Percentiles rank a stretch among this genome's conserved stretches.
These are phyloP conservation scores for Eurytoma adleriae DNA, from an alignment of 2,888 invertebrate genomes.

Conservation along the genomic window DNA sequence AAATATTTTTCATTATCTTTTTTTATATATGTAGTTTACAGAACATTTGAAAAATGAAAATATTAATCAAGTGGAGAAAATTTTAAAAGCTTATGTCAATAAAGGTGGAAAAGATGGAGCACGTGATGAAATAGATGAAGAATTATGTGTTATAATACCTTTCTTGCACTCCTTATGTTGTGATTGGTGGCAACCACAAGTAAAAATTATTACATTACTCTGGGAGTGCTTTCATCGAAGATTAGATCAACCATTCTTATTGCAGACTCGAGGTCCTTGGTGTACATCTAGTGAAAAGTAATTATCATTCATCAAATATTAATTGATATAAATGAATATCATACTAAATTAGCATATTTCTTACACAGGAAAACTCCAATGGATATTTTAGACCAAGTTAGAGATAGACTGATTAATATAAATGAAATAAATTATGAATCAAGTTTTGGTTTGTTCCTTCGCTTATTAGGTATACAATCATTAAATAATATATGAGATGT, in stretches of 20 bases:
- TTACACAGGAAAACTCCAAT: slow-evolving; percentile 64
- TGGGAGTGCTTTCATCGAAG: slow-evolving; percentile 81
- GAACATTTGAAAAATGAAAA: slow-evolving; percentile 70
- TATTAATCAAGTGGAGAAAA: slow-evolving; percentile 76
- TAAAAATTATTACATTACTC: slow-evolving; percentile 77
- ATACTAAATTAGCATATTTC: slow-evolving; percentile 5
- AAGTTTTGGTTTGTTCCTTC: slow-evolving; percentile 77
- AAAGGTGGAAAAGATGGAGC: slow-evolving; percentile 71
- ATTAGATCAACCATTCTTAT: slow-evolving; percentile 78
- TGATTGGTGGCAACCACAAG: slow-evolving; percentile 77
- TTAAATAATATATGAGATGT: too few relatives aligned
- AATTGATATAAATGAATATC: slow-evolving; percentile 11
- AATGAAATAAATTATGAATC: slow-evolving; percentile 70
- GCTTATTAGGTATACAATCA: slow-evolving; percentile 74
- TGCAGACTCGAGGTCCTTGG: slow-evolving; percentile 75
- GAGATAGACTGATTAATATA: slow-evolving; percentile 69
- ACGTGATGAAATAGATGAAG: slow-evolving; percentile 76
- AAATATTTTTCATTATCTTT: neutral
- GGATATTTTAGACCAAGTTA: slow-evolving; percentile 73
- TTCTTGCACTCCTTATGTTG: slow-evolving; percentile 74
- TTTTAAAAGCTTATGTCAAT: slow-evolving; percentile 76
- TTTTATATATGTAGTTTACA: slow-evolving; percentile 46
- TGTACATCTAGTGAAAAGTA: slow-evolving; percentile 75
- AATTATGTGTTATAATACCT: slow-evolving; percentile 76
- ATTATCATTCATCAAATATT: slow-evolving; percentile 52